phyloP scores from a whole-genome alignment of 2,797 vertebrate genomes.

The Notoglanidium macrostoma region DNA sequence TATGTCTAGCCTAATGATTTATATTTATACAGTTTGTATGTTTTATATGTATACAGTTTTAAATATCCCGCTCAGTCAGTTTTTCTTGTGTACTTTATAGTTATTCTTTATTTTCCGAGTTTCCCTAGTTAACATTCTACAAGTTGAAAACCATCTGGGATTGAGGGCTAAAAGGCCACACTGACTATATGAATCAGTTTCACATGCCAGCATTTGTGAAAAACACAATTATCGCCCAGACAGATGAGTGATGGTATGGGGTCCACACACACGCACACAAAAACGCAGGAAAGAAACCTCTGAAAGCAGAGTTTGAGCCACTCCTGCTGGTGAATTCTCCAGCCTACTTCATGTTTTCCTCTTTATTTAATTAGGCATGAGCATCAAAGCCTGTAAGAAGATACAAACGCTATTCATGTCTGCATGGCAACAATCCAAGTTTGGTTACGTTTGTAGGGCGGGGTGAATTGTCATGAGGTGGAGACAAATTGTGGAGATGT shows the following conservation, averaged over 20 bases:
- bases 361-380: constrained; percentile 43
- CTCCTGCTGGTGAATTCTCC: constrained; percentile 19
- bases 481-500: constrained; percentile 4
- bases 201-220: constrained; percentile 25
- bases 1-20: no score
- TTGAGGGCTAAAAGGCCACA: constrained; percentile 28
- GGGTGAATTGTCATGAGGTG: constrained; percentile 3
- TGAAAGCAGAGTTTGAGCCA: constrained; percentile 3
- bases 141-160: constrained; percentile 27
- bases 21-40: no score
- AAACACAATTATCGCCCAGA: constrained; percentile 35
- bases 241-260: constrained; percentile 22
- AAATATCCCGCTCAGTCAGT: not conserved
- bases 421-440: constrained; percentile 37
- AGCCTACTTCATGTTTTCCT: constrained; percentile 28
- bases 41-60: no score
- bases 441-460: not conserved
- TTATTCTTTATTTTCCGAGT: not conserved
- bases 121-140: constrained; percentile 24
- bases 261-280: not conserved
- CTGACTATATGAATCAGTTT: constrained; percentile 31
- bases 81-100: not conserved
- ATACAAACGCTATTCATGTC: constrained; percentile 36
- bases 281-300: not conserved
- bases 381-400: constrained; percentile 26